Conservation (phyloP, 2,113 vertebrate genomes). For the Poecile atricapillus region DNA sequence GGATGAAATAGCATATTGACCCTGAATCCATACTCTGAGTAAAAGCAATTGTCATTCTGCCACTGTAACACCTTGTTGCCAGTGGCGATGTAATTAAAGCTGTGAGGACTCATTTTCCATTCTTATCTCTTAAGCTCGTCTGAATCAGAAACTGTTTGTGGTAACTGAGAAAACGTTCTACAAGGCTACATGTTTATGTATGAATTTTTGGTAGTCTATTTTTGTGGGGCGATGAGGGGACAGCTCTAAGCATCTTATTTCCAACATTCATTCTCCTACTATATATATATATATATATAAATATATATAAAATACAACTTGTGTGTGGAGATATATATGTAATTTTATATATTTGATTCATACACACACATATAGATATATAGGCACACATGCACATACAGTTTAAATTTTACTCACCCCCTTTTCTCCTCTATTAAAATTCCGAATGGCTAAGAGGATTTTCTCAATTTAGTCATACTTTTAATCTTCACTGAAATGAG, state of each 20-base stretch:
- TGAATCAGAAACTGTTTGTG: constrained; percentile 82
- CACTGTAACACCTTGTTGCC: constrained; percentile 84
- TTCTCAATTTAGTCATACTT: constrained; percentile 99
- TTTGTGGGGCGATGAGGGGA: constrained; percentile 51
- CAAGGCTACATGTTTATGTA: constrained; percentile 84
- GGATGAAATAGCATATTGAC: constrained; percentile 81
- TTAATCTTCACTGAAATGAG: constrained; percentile 99
- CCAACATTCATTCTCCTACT: constrained; percentile 24
- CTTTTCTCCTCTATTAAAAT: constrained; percentile 94
- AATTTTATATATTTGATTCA: constrained; percentile 20
- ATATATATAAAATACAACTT: not conserved
- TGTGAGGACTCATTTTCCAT: constrained; percentile 86
- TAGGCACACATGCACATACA: constrained; percentile 20
- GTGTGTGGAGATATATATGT: constrained; percentile 13
- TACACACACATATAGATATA: not conserved
- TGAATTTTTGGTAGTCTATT: constrained; percentile 82
- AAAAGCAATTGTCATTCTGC: constrained; percentile 81
- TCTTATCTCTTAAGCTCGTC: constrained; percentile 82
- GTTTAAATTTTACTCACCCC: constrained; percentile 83
- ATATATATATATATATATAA: not conserved
- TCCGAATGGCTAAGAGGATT: constrained; percentile 98
- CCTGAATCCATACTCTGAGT: constrained; percentile 74
- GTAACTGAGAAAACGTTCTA: constrained; percentile 77
- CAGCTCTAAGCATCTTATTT: constrained; percentile 61
- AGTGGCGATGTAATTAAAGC: constrained; percentile 90